These are phyloP conservation scores for Picathartes gymnocephalus DNA, from an alignment of 2,113 vertebrate genomes.

Conservation along the genomic window DNA sequence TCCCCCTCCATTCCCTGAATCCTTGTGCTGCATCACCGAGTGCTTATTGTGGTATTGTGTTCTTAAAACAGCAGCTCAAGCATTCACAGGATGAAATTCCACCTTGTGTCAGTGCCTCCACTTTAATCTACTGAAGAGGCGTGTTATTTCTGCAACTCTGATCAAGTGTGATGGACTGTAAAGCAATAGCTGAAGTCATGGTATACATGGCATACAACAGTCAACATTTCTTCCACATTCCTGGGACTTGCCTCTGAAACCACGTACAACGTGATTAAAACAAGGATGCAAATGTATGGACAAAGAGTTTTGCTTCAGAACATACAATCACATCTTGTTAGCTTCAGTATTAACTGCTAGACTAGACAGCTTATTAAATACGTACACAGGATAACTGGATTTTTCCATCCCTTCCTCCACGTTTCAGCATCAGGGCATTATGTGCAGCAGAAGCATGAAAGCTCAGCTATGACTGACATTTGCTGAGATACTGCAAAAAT, in stretches of 20 bases:
- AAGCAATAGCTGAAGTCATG: slow-evolving; percentile 30
- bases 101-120: slow-evolving; percentile 30
- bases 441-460: background rate
- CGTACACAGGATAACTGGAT: background rate
- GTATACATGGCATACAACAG: background rate
- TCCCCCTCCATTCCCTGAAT: background rate
- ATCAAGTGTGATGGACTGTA: slow-evolving; percentile 9
- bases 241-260: background rate
- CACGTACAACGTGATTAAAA: background rate
- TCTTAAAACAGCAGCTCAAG: slow-evolving; percentile 29
- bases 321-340: background rate
- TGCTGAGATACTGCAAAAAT: slow-evolving; percentile 46
- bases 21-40: background rate
- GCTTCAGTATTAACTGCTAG: background rate
- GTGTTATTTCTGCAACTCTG: background rate
- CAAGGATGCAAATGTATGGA: background rate
- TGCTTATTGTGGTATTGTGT: background rate
- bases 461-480: slow-evolving; percentile 12
- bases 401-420: slow-evolving; percentile 23
- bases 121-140: slow-evolving; percentile 21
- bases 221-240: slow-evolving; percentile 29
- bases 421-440: background rate
- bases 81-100: slow-evolving; percentile 22
- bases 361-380: slow-evolving; percentile 21
- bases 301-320: slow-evolving; percentile 8